Base-by-base conservation (phyloP, 2,797 vertebrate genomes). In the Tympanoctomys barrerae region DNA sequence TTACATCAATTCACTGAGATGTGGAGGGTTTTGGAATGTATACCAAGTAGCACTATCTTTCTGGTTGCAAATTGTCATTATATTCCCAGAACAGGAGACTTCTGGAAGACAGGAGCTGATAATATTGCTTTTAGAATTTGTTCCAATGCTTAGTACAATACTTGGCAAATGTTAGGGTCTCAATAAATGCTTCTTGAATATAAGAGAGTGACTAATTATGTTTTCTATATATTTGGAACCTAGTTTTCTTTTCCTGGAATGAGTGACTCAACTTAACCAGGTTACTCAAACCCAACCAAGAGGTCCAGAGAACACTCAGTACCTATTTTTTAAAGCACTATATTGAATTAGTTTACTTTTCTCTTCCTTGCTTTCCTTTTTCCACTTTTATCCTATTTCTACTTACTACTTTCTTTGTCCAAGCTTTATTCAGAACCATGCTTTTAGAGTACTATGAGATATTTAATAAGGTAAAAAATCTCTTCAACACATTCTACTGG, bases 81-180 rank as follows among this genome's bases (percentile, higher is more conserved):
- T 73, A 73, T 59, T 61, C 16, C 14, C 7, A 49, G n/a, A 79
- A 5, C 52, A 33, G 28, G 75, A 68, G 28, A 5, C 68, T 87
- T 33, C 33, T 68, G 33, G 31, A 81, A 68, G 36, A 46, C 24
- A 75, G 61, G 36, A 70, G 28, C 16, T 3, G 22, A 54, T 21
- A 28, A 28, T 57, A 9, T 8, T 59, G 10, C 22, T 36, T 7
- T 80, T 87, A 62, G 57, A 68, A 31, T 90, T 95, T 85, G 13
- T 90, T 66, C 49, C n/a, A 49, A 14, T 54, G 46, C 31, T 85
- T 70, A 82, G 46, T 64, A 10, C n/a, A 94, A 19, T 61, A 42
- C 24, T 78, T 89, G 91, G 87, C 83, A 49, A 88, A 39, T 88
- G 59, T 91, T 84, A 85, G 61, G 14, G 85, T 94, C n/a, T 89